These are phyloP conservation scores for Myiotriccus ornatus DNA, from an alignment of 2,797 vertebrate genomes.

Conservation along the genomic window DNA sequence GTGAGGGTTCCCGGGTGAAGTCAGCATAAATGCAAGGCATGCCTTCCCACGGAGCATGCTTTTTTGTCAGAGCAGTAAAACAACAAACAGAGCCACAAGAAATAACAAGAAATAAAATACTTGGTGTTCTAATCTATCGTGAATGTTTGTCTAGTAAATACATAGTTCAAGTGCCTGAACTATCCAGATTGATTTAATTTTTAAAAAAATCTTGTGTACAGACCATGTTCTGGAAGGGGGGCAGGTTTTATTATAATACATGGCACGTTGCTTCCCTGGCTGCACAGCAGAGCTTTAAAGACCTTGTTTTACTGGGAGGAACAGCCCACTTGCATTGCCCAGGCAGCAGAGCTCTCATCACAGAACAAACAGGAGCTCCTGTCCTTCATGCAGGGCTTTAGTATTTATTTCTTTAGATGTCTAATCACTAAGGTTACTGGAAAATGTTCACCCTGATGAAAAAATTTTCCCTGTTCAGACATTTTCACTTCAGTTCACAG, in stretches of 20 bases:
- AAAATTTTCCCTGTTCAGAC: not conserved
- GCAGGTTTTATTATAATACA: not conserved
- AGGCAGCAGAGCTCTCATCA: rapidly evolving
- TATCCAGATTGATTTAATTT: conserved; percentile 29
- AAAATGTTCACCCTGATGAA: not conserved
- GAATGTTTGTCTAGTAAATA: conserved; percentile 62
- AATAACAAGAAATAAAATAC: conserved; percentile 58
- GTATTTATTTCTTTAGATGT: not conserved
- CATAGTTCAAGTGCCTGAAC: conserved; percentile 17
- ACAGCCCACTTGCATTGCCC: not conserved
- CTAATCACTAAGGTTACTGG: not conserved
- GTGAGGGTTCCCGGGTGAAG: conserved; percentile 57
- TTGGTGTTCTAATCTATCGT: conserved; percentile 23
- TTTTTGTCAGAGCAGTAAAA: conserved; percentile 33
- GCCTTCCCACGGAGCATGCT: conserved; percentile 19
- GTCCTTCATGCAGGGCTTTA: not conserved
- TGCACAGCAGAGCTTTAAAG: not conserved
- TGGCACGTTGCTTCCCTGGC: not conserved
- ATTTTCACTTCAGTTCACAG: conserved; percentile 13
- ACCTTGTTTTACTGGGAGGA: not conserved
- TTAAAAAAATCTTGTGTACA: not conserved
- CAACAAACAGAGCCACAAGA: conserved; percentile 46
- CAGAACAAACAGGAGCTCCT: not conserved
- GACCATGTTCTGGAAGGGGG: not conserved
- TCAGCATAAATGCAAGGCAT: conserved; percentile 56